phyloP scores from a whole-genome alignment of 2,888 invertebrate genomes.

The Andrena bicolor region DNA sequence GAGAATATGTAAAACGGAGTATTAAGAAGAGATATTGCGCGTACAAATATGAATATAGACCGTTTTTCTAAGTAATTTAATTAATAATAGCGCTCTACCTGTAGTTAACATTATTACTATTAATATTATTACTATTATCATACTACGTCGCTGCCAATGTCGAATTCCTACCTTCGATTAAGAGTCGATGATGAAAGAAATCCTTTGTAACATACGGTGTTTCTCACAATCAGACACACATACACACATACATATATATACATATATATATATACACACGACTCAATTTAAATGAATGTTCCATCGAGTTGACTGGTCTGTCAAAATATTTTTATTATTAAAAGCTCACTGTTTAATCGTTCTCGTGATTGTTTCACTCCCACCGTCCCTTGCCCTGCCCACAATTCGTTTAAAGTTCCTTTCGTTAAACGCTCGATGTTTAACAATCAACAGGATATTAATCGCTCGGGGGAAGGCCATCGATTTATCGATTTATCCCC shows the following conservation, averaged over 20 bases:
- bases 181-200: constrained; percentile 39
- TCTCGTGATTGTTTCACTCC: constrained; percentile 60
- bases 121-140: constrained; percentile 56
- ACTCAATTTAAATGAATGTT: constrained; percentile 75
- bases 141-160: constrained; percentile 68
- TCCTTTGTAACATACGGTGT: constrained; percentile 71
- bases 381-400: not conserved
- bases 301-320: constrained; percentile 77
- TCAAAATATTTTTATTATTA: constrained; percentile 85
- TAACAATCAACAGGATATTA: not conserved
- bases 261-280: constrained; percentile 71
- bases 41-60: constrained; percentile 75
- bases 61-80: constrained; percentile 75
- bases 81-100: constrained; percentile 57
- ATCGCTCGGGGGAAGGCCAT: constrained; percentile 14
- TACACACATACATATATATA: constrained; percentile 37
- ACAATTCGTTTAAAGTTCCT: not conserved
- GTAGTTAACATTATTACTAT: constrained; percentile 50
- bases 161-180: constrained; percentile 63
- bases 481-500: constrained; percentile 37
- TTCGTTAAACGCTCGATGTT: not conserved
- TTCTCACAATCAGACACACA: constrained; percentile 74
- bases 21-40: constrained; percentile 71
- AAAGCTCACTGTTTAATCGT: constrained; percentile 84
- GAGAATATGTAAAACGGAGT: constrained; percentile 42